These are phyloP conservation scores for Drosophila elegans DNA, from an alignment of 1,140 invertebrate species.

Conservation along the genomic window DNA sequence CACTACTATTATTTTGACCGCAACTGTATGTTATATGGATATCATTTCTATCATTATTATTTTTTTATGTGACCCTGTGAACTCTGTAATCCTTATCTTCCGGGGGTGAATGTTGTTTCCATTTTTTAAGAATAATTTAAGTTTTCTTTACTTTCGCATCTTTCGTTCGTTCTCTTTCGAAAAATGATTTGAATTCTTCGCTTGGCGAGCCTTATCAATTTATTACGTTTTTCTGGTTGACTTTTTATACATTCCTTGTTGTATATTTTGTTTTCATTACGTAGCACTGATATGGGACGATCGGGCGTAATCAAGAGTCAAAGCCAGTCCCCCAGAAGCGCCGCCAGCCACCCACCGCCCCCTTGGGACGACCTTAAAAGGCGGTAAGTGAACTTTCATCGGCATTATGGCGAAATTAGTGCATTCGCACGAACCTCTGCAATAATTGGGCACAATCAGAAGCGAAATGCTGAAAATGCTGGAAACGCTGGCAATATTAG, in stretches of 20 bases:
- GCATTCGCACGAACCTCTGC: neutral
- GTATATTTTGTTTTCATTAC: slow-evolving; percentile 19
- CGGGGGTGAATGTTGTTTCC: neutral
- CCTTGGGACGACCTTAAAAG: slow-evolving; percentile 3
- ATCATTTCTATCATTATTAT: neutral
- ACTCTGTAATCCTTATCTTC: neutral
- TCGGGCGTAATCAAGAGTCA: slow-evolving; percentile 20
- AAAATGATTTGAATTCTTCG: slow-evolving; percentile 2
- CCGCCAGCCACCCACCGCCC: neutral
- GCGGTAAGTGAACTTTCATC: slow-evolving; percentile 6
- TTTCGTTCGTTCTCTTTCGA: neutral
- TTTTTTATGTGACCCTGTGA: neutral
- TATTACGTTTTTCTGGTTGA: slow-evolving; percentile 5
- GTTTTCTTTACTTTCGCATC: neutral
- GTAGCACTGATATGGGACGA: slow-evolving; percentile 16
- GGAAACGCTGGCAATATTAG: neutral
- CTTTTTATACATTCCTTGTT: slow-evolving; percentile 22
- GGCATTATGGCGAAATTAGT: slow-evolving; percentile 2
- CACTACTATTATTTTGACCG: too few relatives aligned
- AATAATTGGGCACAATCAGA: slow-evolving; percentile 4
- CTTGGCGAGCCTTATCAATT: slow-evolving; percentile 18
- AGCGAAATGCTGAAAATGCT: neutral
- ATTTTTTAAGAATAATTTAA: neutral
- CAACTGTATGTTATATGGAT: too few relatives aligned
- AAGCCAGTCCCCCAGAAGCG: slow-evolving; percentile 13